Evolutionary conservation across 2,888 invertebrate genomes (phyloP).

Genomic region (Lumbricus terrestris): DNA sequence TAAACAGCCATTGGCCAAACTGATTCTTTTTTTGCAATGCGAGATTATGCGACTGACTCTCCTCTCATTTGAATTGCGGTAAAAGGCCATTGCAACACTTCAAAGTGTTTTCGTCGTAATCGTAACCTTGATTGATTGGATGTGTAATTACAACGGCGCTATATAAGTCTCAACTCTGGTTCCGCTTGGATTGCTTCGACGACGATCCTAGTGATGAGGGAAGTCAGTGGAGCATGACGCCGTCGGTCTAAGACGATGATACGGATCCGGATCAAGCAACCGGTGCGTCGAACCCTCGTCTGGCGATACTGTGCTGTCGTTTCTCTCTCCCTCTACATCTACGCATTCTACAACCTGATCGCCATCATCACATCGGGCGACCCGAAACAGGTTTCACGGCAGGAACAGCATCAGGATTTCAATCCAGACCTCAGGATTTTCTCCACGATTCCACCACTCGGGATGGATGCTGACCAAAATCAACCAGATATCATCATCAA

Average conservation of each 20-base stretch:
- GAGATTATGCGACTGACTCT: no score
- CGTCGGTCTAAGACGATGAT: no score
- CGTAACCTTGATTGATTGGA: not conserved
- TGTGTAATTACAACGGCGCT: not conserved
- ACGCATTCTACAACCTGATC: not conserved
- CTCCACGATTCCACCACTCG: not conserved
- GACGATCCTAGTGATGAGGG: not conserved
- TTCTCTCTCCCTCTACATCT: not conserved
- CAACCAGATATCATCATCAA: not conserved
- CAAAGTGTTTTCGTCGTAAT: not conserved
- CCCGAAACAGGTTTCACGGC: not conserved
- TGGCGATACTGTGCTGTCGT: not conserved
- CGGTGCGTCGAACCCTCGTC: not conserved
- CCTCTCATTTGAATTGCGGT: not conserved
- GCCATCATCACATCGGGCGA: not conserved
- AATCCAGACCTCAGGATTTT: not conserved
- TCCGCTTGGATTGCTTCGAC: not conserved
- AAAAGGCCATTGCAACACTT: not conserved
- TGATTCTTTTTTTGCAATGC: no score
- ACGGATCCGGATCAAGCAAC: not conserved
- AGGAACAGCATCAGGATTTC: not conserved
- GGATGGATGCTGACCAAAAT: not conserved
- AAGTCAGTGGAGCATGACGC: not conserved
- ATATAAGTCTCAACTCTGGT: not conserved
- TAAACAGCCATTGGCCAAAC: not conserved